Percentiles rank a stretch among this genome's conserved stretches.
Conservation (phyloP, 2,113 vertebrate species). For the Oriolus oriolus region DNA sequence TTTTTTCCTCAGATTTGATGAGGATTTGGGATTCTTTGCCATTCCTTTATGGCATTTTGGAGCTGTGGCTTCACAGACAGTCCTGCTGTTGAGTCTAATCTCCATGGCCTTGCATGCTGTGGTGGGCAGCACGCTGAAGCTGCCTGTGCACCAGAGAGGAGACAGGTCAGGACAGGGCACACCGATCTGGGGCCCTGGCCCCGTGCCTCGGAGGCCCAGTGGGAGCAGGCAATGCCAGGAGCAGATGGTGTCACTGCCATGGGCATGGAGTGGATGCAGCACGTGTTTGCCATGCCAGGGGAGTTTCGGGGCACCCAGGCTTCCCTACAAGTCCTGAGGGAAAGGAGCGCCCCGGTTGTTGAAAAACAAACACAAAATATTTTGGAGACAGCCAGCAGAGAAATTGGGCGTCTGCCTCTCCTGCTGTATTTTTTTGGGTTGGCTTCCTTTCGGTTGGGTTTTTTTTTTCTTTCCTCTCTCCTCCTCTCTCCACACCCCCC, state of each 20-base stretch:
- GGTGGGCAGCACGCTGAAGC: fast-evolving
- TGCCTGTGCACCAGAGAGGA: neutral
- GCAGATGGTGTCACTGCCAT: too few species aligned
- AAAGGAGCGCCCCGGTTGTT: neutral
- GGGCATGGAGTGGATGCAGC: neutral
- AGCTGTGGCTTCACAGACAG: neutral
- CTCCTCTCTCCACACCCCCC: neutral
- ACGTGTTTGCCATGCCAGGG: fast-evolving
- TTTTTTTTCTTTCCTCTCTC: neutral
- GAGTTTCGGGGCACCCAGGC: neutral
- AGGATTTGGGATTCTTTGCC: neutral
- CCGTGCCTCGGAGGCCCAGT: fast-evolving
- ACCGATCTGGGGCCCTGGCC: neutral
- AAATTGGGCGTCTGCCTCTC: neutral
- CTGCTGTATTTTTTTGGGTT: neutral
- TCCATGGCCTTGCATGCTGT: neutral
- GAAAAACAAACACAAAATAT: neutral
- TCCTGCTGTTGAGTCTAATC: fast-evolving
- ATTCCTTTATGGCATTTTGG: neutral
- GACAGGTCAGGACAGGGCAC: neutral
- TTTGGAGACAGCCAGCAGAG: neutral
- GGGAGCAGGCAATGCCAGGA: neutral
- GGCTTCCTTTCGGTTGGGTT: neutral
- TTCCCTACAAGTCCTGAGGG: neutral
- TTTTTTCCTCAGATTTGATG: neutral